Evolutionary conservation across 1,140 invertebrate species (phyloP).

Genomic region (Dendroctonus ponderosae): DNA sequence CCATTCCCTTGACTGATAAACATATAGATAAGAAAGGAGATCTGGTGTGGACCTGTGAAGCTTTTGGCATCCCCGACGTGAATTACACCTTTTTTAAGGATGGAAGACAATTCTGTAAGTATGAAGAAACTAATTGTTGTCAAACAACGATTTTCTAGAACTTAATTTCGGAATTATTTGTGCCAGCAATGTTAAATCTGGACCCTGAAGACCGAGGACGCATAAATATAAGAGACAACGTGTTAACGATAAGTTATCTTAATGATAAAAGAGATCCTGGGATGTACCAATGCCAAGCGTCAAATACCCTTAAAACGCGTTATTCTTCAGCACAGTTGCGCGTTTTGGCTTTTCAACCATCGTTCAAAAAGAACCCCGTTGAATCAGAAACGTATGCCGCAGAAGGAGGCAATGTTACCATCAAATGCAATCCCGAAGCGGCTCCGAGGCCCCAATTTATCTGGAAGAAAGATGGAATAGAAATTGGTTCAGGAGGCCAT

Average conservation of each 20-base stretch:
- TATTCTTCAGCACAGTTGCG: constrained; percentile 88
- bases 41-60: constrained; percentile 91
- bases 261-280: constrained; percentile 80
- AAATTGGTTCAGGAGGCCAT: constrained; percentile 74
- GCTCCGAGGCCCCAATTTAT: constrained; percentile 84
- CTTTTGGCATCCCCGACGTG: constrained; percentile 92
- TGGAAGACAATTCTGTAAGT: constrained; percentile 65
- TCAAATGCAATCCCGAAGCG: constrained; percentile 91
- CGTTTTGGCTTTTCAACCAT: constrained; percentile 82
- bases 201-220: constrained; percentile 67
- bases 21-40: constrained; percentile 83
- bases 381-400: constrained; percentile 87
- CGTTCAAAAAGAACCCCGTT: constrained; percentile 87
- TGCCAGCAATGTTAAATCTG: constrained; percentile 58
- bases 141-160: background rate
- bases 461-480: constrained; percentile 89
- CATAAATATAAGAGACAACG: constrained; percentile 83
- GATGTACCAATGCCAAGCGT: constrained; percentile 95
- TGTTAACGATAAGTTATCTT: constrained; percentile 77
- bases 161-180: background rate
- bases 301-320: constrained; percentile 81
- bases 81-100: constrained; percentile 91
- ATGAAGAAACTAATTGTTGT: constrained; percentile 19
- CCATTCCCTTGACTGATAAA: constrained; percentile 83
- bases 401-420: constrained; percentile 87